Evolutionary conservation across 30 jellyfish, hydroid and myxozoan genomes (phyloP), one percentile per base, ranked within the genome.

Genomic region (Turritopsis rubra): DNA sequence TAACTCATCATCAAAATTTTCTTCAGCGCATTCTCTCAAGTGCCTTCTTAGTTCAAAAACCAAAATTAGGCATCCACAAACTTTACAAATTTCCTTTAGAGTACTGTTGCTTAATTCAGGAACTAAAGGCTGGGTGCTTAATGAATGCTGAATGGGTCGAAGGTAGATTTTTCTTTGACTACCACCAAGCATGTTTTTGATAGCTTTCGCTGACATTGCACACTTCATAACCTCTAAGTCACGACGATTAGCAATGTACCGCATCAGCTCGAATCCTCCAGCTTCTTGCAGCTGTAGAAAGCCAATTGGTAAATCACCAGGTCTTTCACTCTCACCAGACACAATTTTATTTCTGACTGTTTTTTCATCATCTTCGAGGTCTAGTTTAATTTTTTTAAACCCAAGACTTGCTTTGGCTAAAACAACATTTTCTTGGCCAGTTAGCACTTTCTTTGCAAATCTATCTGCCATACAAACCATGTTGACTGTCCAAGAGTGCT

Each of bases 131-230:
- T n/a, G 76, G 9, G 29, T n/a, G 28, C 29, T n/a, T 66, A 66
- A 66, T 22, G 28, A 21, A 66, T 66, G 76, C 75, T 83, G 86
- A 70, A 83, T 74, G 16, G 86, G 90, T 65, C 85, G 85, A 52
- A 72, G 31, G 66, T 16, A 83, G 0, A 83, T 83, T 66, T 83
- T 83, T 1, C 80, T 85, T 74, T 83, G 90, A 41, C 60, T 41
- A n/a, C 90, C 90, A 28, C 90, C 90, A 83, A 83, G 73, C 71
- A 41, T 72, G 74, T 85, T 85, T 29, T 83, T 52, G 20, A 83
- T 72, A 20, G 74, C 90, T 66, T 83, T 74, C 20, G 90, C 90
- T 74, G 86, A 76, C 16, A 73, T 16, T 68, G 65, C 60, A 65
- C 90, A 73, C 4, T 52, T 1, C 75, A 83, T 76, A 72, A 83